A percentile compares a stretch with the other conserved stretches of the same genome.
Conservation (phyloP, 2,888 invertebrate species). For the Caenorhabditis angaria region DNA sequence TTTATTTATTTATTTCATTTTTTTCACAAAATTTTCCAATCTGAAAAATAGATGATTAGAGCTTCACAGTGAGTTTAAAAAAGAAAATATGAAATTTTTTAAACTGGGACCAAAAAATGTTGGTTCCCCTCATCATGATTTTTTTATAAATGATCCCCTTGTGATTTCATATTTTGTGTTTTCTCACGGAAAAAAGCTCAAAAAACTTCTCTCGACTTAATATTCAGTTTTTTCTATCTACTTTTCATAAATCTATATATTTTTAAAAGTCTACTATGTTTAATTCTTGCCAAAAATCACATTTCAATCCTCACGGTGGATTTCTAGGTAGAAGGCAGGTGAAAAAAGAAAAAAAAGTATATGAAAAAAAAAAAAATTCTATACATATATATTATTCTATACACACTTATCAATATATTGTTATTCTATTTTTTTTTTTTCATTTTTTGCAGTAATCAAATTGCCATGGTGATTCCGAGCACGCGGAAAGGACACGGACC, state of each 20-base stretch:
- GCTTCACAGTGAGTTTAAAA: too few species aligned
- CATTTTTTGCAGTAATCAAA: slow-evolving; percentile 51
- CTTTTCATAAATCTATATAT: too few species aligned
- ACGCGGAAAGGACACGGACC: slow-evolving; percentile 52
- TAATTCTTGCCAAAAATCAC: neutral
- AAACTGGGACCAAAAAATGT: slow-evolving; percentile 6
- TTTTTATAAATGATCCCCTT: slow-evolving; percentile 14
- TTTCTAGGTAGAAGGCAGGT: neutral
- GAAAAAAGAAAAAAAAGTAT: too few species aligned
- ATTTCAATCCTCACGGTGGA: neutral
- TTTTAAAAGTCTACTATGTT: too few species aligned
- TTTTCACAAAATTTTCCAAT: too few species aligned
- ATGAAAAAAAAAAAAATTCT: too few species aligned
- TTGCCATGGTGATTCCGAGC: slow-evolving; percentile 61
- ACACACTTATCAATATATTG: too few species aligned
- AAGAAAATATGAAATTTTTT: too few species aligned
- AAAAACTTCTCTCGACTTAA: slow-evolving; percentile 7
- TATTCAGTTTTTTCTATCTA: slow-evolving; percentile 17
- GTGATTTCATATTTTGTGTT: slow-evolving; percentile 10
- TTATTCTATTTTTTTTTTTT: slow-evolving; percentile 6
- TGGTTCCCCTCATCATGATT: slow-evolving; percentile 18
- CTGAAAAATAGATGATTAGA: too few species aligned
- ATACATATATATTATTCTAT: too few species aligned
- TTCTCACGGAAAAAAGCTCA: slow-evolving; percentile 6
- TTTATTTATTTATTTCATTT: too few species aligned